phyloP scores from a whole-genome alignment of 2,113 vertebrate species.

The Oncorhynchus kisutch region DNA sequence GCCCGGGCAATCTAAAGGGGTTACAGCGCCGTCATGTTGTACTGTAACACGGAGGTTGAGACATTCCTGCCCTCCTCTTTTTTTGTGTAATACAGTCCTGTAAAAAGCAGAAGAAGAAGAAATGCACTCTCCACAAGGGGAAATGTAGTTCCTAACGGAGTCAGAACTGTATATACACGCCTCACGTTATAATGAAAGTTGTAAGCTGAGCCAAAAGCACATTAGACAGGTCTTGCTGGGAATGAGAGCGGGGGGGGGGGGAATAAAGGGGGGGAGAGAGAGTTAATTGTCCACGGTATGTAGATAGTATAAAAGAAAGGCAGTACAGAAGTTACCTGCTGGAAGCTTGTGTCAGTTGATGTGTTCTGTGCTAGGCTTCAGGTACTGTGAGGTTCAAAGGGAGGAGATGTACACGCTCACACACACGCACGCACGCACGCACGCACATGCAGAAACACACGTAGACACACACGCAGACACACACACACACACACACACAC shows the following conservation, averaged over 20 bases:
- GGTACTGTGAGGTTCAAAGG: not conserved
- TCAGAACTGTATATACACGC: conserved; percentile 54
- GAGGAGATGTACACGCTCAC: not conserved
- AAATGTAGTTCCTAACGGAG: conserved; percentile 43
- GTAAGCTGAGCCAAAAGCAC: conserved; percentile 7
- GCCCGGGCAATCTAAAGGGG: not conserved
- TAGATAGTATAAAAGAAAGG: no score
- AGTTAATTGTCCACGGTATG: not conserved
- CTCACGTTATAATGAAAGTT: conserved; percentile 40
- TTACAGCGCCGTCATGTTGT: not conserved
- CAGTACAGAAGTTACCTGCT: not conserved
- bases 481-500: no score
- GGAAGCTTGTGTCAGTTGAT: not conserved
- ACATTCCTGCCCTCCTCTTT: not conserved
- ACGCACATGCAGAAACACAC: no score
- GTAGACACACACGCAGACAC: not conserved
- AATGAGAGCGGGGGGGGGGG: conserved; percentile 1
- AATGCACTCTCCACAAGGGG: conserved; percentile 35
- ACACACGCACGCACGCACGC: no score
- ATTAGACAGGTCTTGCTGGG: not conserved
- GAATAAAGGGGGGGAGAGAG: conserved; percentile 7
- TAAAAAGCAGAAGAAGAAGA: conserved; percentile 44
- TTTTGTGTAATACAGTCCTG: conserved; percentile 39
- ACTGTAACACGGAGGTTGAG: not conserved
- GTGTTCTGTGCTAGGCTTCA: not conserved